Evolutionary conservation across 2,797 vertebrate genomes (phyloP), one percentile per base, ranked within the genome.

Genomic region (Dipus sagitta): DNA sequence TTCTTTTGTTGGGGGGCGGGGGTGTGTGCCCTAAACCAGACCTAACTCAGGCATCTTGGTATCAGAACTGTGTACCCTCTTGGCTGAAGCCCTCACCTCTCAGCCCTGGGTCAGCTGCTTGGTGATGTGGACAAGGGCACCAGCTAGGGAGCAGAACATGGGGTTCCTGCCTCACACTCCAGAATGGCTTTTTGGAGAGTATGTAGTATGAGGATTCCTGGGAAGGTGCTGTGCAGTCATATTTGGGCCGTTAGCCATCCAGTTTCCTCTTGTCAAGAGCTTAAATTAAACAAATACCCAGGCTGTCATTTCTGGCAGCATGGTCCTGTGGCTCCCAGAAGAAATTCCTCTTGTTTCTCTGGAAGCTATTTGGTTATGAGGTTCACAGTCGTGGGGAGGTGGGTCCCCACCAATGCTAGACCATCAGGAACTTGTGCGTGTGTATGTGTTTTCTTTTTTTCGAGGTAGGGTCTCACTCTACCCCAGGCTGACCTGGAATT

Each of bases 211-310:
- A 95, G 93, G 86, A 92, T 96, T 96, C 92, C 94, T 89, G 90
- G 90, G 96, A 92, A 95, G 95, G 90, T 95, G 82, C 92, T 93
- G 64, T 79, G 91, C 80, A 94, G 91, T 97, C 95, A 94, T 93
- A 88, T 95, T 95, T 97, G 96, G 96, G 97, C 97, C 96, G 93
- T 90, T 95, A 90, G 95, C 96, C 96, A 91, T 95, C 78, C 95
- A 95, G 96, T 97, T 97, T 94, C 92, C 93, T 97, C 91, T 90
- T 95, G 95, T 96, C 95, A 93, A 81, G 92, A 95, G 89, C 81
- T 95, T 95, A 90, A 91, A 95, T 97, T 97, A 92, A 97, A 97
- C 96, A 97, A 96, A 96, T 96, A 94, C 81, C 81, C 67, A 0
- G 92, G 75, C 95, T 97, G 96, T 95, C 96, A 96, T 91, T 95